Base-by-base conservation (phyloP, 2,797 vertebrate species). In the Pangasius larnaudii region DNA sequence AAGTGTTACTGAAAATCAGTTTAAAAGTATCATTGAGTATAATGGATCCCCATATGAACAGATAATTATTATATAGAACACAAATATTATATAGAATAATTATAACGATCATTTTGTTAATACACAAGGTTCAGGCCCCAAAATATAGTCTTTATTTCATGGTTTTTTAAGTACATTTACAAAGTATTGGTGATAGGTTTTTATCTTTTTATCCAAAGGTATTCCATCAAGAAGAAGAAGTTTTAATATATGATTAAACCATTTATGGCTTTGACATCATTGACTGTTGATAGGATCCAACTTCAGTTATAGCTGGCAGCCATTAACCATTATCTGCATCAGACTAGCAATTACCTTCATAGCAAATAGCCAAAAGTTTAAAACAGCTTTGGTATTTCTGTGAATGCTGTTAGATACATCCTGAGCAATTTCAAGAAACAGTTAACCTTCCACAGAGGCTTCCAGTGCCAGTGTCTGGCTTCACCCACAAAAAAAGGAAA, bases 261-360 rank as follows among this genome's bases (percentile, higher is more conserved):
- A 18, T 61, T 22, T 19, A 24, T 58, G 42, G 6, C 18, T 33
- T 10, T 63, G 56, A 13, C 58, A 78, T 46, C 33, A 78, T 18
- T 79, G 75, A 30, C 63, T 67, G 49, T 65, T 30, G 77, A 49
- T 53, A 74, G 77, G 61, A 65, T 79, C 30, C 67, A 56, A 18
- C 51, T 71, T 18, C 51, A 56, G 33, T 39, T 87, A 71, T 46
- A 36, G 49, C 46, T n/a, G 14, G 27, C 19, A 22, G 27, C n/a
- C 24, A 53, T 65, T 69, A 22, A 18, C n/a, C 24, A 53, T 65
- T 69, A 65, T 80, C 46, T 67, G 16, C 24, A 24, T 56, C 77
- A 56, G 59, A 42, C 63, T 69, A 58, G 11, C 61, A 87, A 69
- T 80, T 86, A 86, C 49, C 30, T 80, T 49, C 14, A 63, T 9